Evolutionary conservation across 2,888 invertebrate genomes (phyloP), one percentile per base, ranked within the genome.

Genomic region (Dasypogon diadema): DNA sequence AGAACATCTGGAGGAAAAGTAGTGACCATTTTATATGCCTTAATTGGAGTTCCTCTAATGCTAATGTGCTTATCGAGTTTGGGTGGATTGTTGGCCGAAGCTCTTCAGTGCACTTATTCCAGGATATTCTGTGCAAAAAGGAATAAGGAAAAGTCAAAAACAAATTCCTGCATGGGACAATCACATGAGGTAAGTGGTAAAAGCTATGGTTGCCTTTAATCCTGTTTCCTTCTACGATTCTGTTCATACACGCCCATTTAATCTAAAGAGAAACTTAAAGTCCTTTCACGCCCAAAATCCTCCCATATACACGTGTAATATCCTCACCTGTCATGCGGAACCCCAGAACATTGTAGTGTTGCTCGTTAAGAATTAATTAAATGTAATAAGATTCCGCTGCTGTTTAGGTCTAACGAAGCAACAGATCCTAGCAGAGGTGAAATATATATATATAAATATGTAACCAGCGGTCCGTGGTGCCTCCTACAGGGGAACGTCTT

Each of bases 11-110:
- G 91, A 26, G 96, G 96, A 2, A 92, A 95, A 84, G 90, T 94
- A 26, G 91, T 93, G 16, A 95, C 96, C 2, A 95, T 96, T 82
- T 88, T 94, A 46, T 96, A 96, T 84, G 95, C 96, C 14, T 90
- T 95, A 74, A 89, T 96, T 76, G 96, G 96, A 12, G 95, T 96
- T 65, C 96, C 96, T 3, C 86, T 96, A 75, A 94, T 95, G 88
- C 87, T 96, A 80, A 91, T 96, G 73, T 94, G 95, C 83, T 87
- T 96, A 81, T 94, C 95, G 12, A 94, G 94, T 79, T 88, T 96
- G 70, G 96, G 96, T 5, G 92, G 92, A 6, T 88, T 94, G 22
- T 88, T 96, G 82, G 96, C 96, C 6, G 90, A 92, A 63, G 89
- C 92, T 10, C 92, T 95, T 77, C 89, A 92, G 80, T 89, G 91